Evolutionary conservation across 2,888 invertebrate species (phyloP).

Genomic region (Pristionchus fissidentatus): DNA sequence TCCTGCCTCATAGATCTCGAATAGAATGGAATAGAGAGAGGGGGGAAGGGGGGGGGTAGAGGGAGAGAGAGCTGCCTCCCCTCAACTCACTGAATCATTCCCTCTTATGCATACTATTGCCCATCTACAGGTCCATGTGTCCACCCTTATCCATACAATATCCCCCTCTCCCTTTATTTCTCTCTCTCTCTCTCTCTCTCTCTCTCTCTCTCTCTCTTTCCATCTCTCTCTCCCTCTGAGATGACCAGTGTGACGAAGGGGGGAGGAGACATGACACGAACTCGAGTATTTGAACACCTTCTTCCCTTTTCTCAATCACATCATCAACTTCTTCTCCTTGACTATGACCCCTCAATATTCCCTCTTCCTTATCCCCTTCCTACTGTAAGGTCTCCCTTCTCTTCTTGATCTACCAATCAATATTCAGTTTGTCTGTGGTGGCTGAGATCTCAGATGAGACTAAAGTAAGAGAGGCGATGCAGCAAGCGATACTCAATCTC

Average conservation of each 20-base stretch:
- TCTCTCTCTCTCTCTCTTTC: not conserved
- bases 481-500: not conserved
- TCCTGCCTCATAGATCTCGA: slow-evolving; percentile 13
- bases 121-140: slow-evolving; percentile 18
- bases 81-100: slow-evolving; percentile 22
- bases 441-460: not conserved
- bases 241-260: not conserved
- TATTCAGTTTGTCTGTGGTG: not conserved
- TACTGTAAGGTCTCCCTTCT: not conserved
- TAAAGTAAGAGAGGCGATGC: slow-evolving; percentile 25
- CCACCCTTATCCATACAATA: slow-evolving; percentile 28
- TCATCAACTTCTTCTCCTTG: not conserved
- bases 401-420: not conserved
- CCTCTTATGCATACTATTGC: slow-evolving; percentile 7
- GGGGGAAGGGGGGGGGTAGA: not conserved
- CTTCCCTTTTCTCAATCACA: not conserved
- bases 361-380: not conserved
- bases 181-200: not conserved
- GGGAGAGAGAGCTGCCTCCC: not conserved
- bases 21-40: slow-evolving; percentile 19
- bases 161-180: not conserved
- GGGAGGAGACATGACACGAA: not conserved
- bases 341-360: not conserved
- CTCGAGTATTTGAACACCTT: not conserved
- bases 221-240: not conserved